These are phyloP conservation scores for Tachypleus tridentatus DNA, from an alignment of 1,140 invertebrate genomes.

Conservation along the genomic window DNA sequence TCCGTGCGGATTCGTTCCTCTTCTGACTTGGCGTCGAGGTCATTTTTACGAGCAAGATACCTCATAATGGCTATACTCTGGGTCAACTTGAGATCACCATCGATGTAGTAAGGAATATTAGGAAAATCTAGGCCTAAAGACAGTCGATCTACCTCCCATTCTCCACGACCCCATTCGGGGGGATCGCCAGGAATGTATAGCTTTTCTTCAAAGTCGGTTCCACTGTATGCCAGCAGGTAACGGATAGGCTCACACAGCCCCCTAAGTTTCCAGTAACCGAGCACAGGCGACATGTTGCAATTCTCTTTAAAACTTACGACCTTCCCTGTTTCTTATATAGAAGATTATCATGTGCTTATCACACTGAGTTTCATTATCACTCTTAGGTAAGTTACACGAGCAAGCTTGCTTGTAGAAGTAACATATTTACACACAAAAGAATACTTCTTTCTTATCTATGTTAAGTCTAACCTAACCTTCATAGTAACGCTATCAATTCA, in stretches of 20 bases:
- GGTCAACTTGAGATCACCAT: conserved; percentile 40
- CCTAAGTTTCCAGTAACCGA: conserved; percentile 32
- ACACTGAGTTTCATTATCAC: too few species aligned
- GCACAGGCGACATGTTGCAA: conserved; percentile 9
- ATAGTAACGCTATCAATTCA: too few species aligned
- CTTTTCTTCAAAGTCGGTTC: conserved; percentile 37
- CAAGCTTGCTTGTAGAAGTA: too few species aligned
- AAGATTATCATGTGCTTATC: too few species aligned
- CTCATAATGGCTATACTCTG: conserved; percentile 40
- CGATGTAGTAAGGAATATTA: conserved; percentile 44
- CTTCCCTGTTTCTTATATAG: too few species aligned
- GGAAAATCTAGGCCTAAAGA: conserved; percentile 37
- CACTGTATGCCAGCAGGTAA: conserved; percentile 36
- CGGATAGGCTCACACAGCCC: conserved; percentile 36
- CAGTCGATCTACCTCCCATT: conserved; percentile 34
- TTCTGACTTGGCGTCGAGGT: conserved; percentile 33
- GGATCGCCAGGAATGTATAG: conserved; percentile 36
- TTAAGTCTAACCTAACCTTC: too few species aligned
- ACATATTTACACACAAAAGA: too few species aligned
- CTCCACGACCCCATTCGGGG: conserved; percentile 34
- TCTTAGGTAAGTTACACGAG: too few species aligned
- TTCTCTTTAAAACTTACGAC: too few species aligned
- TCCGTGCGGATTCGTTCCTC: conserved; percentile 35
- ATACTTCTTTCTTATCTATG: too few species aligned
- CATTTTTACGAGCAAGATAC: conserved; percentile 39